phyloP scores from a whole-genome alignment of 2,113 vertebrate species.

The Pteronura brasiliensis region DNA sequence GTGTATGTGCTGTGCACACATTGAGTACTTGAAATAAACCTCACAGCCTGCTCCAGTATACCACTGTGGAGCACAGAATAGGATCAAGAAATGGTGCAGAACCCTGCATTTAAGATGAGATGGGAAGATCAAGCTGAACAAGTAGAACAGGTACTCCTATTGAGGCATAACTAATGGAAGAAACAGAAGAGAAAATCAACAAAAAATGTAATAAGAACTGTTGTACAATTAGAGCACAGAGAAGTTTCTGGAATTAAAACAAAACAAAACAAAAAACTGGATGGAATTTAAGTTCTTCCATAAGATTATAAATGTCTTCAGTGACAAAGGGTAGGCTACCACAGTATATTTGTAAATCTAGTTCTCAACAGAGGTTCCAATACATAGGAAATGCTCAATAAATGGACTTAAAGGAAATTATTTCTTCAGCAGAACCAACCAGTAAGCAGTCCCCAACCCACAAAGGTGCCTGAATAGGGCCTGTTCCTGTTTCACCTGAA shows the following conservation, averaged over 20 bases:
- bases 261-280: not conserved
- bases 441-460: not conserved
- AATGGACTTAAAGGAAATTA: not conserved
- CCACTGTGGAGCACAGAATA: not conserved
- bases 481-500: constrained; percentile 4
- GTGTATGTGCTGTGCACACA: not conserved
- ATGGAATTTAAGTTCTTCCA: not conserved
- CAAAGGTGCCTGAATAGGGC: not conserved
- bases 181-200: not conserved
- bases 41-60: not conserved
- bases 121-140: not conserved
- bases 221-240: not conserved
- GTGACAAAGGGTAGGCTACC: not conserved
- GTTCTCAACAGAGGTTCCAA: not conserved
- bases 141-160: not conserved
- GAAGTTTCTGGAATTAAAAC: not conserved
- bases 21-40: not conserved
- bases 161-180: not conserved
- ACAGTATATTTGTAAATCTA: not conserved
- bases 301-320: not conserved
- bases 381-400: not conserved
- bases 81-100: not conserved
- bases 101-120: not conserved
- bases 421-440: not conserved
- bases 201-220: not conserved